A percentile compares a stretch with the other conserved stretches of the same genome.
These are phyloP conservation scores for Drosophila eohydei DNA, from an alignment of 2,888 invertebrate species.

Conservation along the genomic window DNA sequence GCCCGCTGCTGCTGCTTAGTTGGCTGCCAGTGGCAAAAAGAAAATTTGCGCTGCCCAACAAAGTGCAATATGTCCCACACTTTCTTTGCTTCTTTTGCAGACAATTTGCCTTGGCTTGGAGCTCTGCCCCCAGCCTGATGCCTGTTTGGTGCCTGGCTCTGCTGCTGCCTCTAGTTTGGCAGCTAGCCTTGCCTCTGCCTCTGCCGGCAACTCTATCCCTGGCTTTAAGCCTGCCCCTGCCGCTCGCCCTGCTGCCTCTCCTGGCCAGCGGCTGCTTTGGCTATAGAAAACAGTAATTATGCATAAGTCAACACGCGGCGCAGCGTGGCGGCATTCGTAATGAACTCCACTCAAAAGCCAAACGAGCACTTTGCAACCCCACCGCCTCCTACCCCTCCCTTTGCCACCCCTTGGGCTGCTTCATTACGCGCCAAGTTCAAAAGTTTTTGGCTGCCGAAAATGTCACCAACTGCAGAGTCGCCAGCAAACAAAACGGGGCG, in stretches of 20 bases:
- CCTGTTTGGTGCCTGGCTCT: background rate
- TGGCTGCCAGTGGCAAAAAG: conserved; percentile 27
- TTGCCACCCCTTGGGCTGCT: conserved; percentile 12
- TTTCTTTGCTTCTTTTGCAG: background rate
- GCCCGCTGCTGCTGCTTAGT: conserved; percentile 1
- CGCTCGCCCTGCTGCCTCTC: background rate
- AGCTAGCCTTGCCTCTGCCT: background rate
- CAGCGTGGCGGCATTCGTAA: conserved; percentile 74
- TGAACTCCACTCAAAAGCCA: conserved; percentile 77
- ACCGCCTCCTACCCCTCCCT: too few relatives aligned
- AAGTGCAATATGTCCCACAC: conserved; percentile 18
- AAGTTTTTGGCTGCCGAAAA: conserved; percentile 79
- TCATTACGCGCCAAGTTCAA: conserved; percentile 67
- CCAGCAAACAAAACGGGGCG: conserved; percentile 31
- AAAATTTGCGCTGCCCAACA: conserved; percentile 29
- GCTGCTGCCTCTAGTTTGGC: background rate
- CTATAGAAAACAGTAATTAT: conserved; percentile 74
- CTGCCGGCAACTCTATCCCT: background rate
- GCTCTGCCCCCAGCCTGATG: background rate
- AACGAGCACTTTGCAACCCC: conserved; percentile 65
- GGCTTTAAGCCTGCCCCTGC: background rate
- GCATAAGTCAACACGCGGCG: conserved; percentile 79
- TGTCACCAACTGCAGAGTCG: conserved; percentile 73
- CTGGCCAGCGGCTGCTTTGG: conserved; percentile 16
- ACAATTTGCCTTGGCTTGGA: background rate